Conservation (phyloP, 2,888 invertebrate species). For the Meiosimyza platycephala region DNA sequence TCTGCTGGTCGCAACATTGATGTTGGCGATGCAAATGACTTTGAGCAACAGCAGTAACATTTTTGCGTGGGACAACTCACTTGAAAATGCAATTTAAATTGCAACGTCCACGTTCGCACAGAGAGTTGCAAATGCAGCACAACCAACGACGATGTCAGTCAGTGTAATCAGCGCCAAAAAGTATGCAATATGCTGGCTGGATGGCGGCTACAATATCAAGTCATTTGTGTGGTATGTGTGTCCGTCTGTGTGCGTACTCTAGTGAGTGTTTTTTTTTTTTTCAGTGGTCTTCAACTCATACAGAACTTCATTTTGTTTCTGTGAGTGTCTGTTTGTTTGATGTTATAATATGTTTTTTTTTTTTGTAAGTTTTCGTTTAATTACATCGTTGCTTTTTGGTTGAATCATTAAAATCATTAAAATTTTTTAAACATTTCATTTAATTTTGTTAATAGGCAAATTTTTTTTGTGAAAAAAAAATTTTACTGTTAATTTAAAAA, state of each 20-base stretch:
- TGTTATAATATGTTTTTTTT: neutral
- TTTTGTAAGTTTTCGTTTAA: conserved; percentile 27
- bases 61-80: neutral
- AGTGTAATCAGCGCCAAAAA: conserved; percentile 46
- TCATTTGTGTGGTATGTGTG: conserved; percentile 10
- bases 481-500: too few relatives aligned
- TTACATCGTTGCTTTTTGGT: conserved; percentile 27
- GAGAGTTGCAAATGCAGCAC: too few relatives aligned
- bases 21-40: conserved; percentile 32
- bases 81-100: conserved; percentile 38
- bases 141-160: conserved; percentile 15
- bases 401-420: conserved; percentile 35
- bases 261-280: conserved; percentile 21
- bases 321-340: neutral
- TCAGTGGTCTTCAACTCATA: conserved; percentile 29
- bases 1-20: conserved; percentile 16
- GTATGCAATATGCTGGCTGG: conserved; percentile 46
- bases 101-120: conserved; percentile 20
- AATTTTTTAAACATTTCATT: neutral
- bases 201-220: conserved; percentile 3
- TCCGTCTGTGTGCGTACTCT: neutral
- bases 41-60: neutral
- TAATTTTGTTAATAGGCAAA: too few relatives aligned
- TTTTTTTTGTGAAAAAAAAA: too few relatives aligned
- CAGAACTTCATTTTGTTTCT: neutral